Evolutionary conservation across 2,888 invertebrate species (phyloP).

Genomic region (Leptarthrus brevirostris): DNA sequence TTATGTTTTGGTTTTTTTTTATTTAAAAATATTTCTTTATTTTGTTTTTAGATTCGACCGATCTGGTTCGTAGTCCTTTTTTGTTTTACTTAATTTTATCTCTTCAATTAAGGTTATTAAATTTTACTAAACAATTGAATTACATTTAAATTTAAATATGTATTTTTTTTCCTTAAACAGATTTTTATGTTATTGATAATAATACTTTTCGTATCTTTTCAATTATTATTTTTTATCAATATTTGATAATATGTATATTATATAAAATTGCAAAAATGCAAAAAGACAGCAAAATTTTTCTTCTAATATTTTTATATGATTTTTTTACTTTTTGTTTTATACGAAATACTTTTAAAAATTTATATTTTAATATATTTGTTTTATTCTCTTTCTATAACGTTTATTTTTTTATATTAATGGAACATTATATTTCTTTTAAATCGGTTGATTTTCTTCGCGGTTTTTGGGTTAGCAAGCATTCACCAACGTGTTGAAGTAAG

Average conservation of each 20-base stretch:
- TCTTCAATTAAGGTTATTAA: conserved; percentile 42
- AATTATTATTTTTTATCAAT: conserved; percentile 55
- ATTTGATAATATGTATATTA: conserved; percentile 55
- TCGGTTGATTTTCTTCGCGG: conserved; percentile 51
- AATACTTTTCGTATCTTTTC: conserved; percentile 53
- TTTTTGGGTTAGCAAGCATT: conserved; percentile 50
- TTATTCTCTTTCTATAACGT: conserved; percentile 44
- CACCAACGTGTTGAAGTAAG: conserved; percentile 25
- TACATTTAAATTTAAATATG: conserved; percentile 50
- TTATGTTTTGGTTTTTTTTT: conserved; percentile 32
- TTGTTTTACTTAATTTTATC: conserved; percentile 15
- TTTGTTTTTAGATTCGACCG: conserved; percentile 62
- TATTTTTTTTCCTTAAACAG: conserved; percentile 29
- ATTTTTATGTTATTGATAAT: conserved; percentile 51
- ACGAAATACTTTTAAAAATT: conserved; percentile 50
- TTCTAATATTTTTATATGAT: conserved; percentile 55
- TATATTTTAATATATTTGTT: conserved; percentile 57
- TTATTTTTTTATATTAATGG: conserved; percentile 60
- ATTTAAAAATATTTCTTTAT: conserved; percentile 56
- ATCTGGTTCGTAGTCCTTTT: conserved; percentile 58
- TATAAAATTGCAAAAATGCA: conserved; percentile 68
- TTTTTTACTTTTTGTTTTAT: conserved; percentile 52
- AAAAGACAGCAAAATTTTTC: conserved; percentile 64
- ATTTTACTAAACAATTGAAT: conserved; percentile 52
- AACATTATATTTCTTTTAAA: conserved; percentile 61